Evolutionary conservation across 1,140 invertebrate species (phyloP), one percentile per base, ranked within the genome.

Genomic region (Achatina immaculata): DNA sequence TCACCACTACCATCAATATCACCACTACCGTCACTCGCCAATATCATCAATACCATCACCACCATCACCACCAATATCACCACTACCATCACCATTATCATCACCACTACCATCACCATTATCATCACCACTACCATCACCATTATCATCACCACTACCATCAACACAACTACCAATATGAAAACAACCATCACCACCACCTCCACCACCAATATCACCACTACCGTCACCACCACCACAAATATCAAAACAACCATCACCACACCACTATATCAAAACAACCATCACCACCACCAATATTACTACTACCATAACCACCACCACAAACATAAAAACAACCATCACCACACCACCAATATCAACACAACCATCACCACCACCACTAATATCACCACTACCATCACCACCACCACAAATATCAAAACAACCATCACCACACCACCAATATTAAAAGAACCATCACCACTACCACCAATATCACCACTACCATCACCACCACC

Each of bases 201-300:
- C 62, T 11, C 34, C 62, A 66, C 34, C 62, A 66, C 34, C n/a
- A 66, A 7, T 34, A 66, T 66, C n/a, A 66, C n/a, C 62, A 66
- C 34, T 34, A 66, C n/a, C 62, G 34, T 66, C 45, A 48, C n/a
- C n/a, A n/a, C n/a, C n/a, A n/a, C n/a, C n/a, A n/a, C n/a, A n/a
- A n/a, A n/a, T 48, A 48, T 48, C 7, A 48, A 11, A 7, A 48
- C 19, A 7, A 48, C 45, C 45, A 48, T 19, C 45, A 48, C 62
- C 24, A 28, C 62, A 66, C 7, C 62, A 9, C 34, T 34, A 66
- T 66, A 66, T n/a, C n/a, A 28, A 9, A 7, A 66, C 34, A 7
- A 66, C 34, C 9, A 66, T 66, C n/a, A 66, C 34, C 62, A 66
- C n/a, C n/a, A 36, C 7, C 9, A 66, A 7, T 24, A 19, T 19